phyloP scores from a whole-genome alignment of 1,140 invertebrate genomes.

The Cotesia vestalis region DNA sequence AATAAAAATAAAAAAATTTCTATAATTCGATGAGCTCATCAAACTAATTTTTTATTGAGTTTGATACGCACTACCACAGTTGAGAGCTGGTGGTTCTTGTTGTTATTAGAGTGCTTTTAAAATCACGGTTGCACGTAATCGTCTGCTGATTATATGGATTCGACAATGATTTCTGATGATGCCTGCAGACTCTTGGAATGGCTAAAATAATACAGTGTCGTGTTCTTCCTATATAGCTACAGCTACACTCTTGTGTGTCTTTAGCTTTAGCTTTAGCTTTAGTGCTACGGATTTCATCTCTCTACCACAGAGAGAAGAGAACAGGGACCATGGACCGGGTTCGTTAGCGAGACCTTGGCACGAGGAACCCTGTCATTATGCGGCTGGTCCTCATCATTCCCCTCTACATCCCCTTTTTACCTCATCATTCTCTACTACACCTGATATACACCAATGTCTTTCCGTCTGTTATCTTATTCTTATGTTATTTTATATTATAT shows the following conservation, averaged over 20 bases:
- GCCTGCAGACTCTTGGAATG: conserved; percentile 53
- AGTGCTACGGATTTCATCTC: conserved; percentile 14
- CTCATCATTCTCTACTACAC: too few relatives aligned
- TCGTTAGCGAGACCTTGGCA: conserved; percentile 61
- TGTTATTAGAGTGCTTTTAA: conserved; percentile 40
- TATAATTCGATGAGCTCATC: too few relatives aligned
- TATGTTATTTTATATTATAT: too few relatives aligned
- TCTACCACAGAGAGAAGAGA: too few relatives aligned
- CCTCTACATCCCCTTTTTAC: conserved; percentile 40
- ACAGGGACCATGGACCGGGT: conserved; percentile 48
- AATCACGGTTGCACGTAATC: conserved; percentile 55
- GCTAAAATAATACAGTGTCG: conserved; percentile 61
- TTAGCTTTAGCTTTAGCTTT: conserved; percentile 1
- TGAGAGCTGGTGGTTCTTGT: conserved; percentile 34
- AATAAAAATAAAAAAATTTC: too few relatives aligned
- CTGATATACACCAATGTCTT: too few relatives aligned
- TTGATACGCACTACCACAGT: conserved; percentile 5
- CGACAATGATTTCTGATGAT: conserved; percentile 60
- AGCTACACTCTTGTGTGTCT: conserved; percentile 43
- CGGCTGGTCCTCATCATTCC: conserved; percentile 56
- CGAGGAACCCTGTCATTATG: conserved; percentile 62
- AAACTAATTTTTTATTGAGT: conserved; percentile 1
- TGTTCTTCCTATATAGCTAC: conserved; percentile 42
- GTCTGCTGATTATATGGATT: conserved; percentile 61
- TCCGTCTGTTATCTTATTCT: too few relatives aligned